A percentile compares a stretch with the other conserved stretches of the same genome.
Conservation (phyloP, 2,113 vertebrate genomes). For the Conger conger region DNA sequence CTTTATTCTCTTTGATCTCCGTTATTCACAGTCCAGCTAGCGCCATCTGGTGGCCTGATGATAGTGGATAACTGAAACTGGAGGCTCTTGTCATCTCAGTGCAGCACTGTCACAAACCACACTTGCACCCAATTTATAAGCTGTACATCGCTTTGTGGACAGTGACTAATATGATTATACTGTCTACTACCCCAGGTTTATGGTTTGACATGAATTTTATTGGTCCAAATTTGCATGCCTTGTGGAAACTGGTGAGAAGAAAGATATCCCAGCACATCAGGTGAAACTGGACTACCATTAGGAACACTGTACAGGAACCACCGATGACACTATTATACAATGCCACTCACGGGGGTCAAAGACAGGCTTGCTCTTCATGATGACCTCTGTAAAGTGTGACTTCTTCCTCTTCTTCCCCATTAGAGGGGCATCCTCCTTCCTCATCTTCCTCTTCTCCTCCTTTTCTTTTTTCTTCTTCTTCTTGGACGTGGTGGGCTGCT, state of each 20-base stretch:
- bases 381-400: conserved; percentile 73
- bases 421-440: conserved; percentile 58
- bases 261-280: too few relatives aligned
- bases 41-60: neutral
- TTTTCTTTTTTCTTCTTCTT: conserved; percentile 63
- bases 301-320: too few relatives aligned
- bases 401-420: conserved; percentile 77
- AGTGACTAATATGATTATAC: too few relatives aligned
- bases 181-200: too few relatives aligned
- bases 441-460: conserved; percentile 52
- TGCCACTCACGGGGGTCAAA: conserved; percentile 79
- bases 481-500: conserved; percentile 45
- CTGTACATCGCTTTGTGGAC: too few relatives aligned
- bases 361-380: conserved; percentile 71
- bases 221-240: too few relatives aligned
- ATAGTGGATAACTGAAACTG: neutral
- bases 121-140: too few relatives aligned
- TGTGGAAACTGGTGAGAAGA: too few relatives aligned
- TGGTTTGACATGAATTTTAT: too few relatives aligned
- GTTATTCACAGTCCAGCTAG: neutral
- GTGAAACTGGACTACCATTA: too few relatives aligned
- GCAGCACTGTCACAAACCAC: too few relatives aligned
- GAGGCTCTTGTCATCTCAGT: neutral
- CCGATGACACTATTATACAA: neutral
- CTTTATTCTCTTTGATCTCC: neutral